Conservation (phyloP, 2,888 invertebrate species). For the Drosophila rellima region DNA sequence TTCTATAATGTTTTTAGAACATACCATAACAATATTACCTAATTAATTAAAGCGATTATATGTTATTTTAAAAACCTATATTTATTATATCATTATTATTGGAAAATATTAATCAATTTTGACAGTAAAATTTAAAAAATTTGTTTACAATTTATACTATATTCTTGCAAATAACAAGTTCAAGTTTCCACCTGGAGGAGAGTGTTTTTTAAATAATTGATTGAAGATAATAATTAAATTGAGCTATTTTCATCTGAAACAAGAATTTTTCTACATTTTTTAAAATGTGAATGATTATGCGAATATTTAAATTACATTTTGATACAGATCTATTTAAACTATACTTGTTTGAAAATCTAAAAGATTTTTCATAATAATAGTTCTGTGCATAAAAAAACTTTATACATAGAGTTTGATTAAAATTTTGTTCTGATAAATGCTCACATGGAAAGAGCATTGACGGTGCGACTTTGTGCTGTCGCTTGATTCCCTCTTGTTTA, state of each 20-base stretch:
- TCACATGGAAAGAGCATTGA: slow-evolving; percentile 6
- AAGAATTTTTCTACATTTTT: no score
- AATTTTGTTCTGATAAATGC: not conserved
- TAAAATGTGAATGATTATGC: no score
- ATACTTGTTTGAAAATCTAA: no score
- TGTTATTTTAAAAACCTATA: not conserved
- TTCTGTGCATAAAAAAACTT: no score
- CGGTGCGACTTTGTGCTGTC: not conserved
- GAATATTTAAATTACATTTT: not conserved
- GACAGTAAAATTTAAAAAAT: not conserved
- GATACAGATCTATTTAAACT: no score
- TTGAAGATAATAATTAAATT: no score
- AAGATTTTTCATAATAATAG: no score
- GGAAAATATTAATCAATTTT: not conserved
- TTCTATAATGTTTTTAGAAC: not conserved
- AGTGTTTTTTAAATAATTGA: not conserved
- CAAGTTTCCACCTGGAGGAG: not conserved
- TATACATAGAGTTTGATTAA: not conserved
- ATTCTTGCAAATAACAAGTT: not conserved
- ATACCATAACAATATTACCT: not conserved
- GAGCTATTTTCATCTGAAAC: no score
- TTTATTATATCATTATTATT: not conserved
- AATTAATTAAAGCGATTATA: not conserved
- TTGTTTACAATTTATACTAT: no score
- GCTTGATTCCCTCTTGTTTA: slow-evolving; percentile 55